These are phyloP conservation scores for Resseliella maxima DNA, from an alignment of 2,888 invertebrate species.

Conservation along the genomic window DNA sequence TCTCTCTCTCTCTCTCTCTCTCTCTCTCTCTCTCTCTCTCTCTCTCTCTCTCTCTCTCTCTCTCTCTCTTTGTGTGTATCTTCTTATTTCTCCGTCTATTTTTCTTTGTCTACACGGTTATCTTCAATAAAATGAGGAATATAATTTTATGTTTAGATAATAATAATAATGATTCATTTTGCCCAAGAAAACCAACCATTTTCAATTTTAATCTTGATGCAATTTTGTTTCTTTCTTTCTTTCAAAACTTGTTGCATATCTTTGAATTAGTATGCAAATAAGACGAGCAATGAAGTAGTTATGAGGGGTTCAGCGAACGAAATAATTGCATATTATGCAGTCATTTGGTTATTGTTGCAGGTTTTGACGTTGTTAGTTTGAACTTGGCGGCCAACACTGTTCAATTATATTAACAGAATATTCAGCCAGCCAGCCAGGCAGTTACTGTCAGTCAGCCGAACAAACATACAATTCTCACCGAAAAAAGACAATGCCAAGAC, in stretches of 20 bases:
- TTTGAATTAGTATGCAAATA: too few species aligned
- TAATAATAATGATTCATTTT: conserved; percentile 37
- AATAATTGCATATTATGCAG: conserved; percentile 43
- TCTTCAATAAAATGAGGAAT: too few species aligned
- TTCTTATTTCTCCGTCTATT: too few species aligned
- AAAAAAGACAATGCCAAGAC: neutral
- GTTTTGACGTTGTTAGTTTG: neutral
- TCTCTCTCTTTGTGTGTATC: too few species aligned
- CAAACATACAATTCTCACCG: neutral
- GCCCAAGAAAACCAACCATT: neutral
- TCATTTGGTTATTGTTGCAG: conserved; percentile 31
- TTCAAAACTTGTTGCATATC: too few species aligned
- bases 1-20: too few species aligned
- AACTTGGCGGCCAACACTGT: neutral
- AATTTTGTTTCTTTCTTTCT: neutral
- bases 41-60: too few species aligned
- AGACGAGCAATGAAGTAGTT: neutral
- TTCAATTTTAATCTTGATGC: conserved; percentile 18
- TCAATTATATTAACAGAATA: too few species aligned
- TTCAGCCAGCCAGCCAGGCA: too few species aligned
- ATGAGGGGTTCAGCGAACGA: conserved; percentile 39
- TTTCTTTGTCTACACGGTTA: too few species aligned
- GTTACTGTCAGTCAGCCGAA: too few species aligned
- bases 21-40: too few species aligned
- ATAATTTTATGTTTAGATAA: conserved; percentile 45